These are phyloP conservation scores for Hexactinellida sp. DNA, from an alignment of 37 sponge, comb jelly and placozoan genomes.

Conservation along the genomic window DNA sequence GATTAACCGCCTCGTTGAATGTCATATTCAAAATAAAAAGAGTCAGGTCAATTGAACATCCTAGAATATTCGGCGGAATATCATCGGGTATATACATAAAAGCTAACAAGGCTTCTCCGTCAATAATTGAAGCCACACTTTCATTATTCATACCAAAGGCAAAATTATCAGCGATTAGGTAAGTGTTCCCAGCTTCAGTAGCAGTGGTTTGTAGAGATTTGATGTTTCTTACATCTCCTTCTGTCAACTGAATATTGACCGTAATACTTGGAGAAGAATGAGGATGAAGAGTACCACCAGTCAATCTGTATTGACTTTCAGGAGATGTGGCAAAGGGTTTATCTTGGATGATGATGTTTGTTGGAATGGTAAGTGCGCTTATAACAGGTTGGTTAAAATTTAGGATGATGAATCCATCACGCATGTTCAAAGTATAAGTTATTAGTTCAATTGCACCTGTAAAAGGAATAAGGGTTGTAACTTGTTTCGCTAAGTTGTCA, in stretches of 20 bases:
- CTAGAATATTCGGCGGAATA: constrained; percentile 31
- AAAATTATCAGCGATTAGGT: constrained; percentile 28
- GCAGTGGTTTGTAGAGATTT: constrained; percentile 28
- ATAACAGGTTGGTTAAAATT: background rate
- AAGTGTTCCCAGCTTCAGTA: constrained; percentile 40
- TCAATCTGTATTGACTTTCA: background rate
- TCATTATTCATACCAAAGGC: constrained; percentile 29
- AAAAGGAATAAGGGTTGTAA: constrained; percentile 4
- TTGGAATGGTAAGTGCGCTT: background rate
- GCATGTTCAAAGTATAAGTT: constrained; percentile 58
- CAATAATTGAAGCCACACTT: constrained; percentile 27
- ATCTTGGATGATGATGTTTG: background rate
- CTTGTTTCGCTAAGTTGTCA: constrained; percentile 34
- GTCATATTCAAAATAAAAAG: constrained; percentile 35
- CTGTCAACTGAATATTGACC: background rate
- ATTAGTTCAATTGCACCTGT: constrained; percentile 25
- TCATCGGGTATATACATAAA: constrained; percentile 36
- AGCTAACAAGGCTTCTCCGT: constrained; percentile 39
- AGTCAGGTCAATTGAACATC: constrained; percentile 51
- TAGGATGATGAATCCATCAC: constrained; percentile 28
- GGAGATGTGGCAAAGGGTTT: background rate
- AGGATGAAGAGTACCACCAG: constrained; percentile 2
- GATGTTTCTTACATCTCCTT: background rate
- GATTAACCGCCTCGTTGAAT: constrained; percentile 50
- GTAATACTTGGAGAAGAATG: background rate